Conservation (phyloP, 2,113 vertebrate species). For the Epinephelus lanceolatus region DNA sequence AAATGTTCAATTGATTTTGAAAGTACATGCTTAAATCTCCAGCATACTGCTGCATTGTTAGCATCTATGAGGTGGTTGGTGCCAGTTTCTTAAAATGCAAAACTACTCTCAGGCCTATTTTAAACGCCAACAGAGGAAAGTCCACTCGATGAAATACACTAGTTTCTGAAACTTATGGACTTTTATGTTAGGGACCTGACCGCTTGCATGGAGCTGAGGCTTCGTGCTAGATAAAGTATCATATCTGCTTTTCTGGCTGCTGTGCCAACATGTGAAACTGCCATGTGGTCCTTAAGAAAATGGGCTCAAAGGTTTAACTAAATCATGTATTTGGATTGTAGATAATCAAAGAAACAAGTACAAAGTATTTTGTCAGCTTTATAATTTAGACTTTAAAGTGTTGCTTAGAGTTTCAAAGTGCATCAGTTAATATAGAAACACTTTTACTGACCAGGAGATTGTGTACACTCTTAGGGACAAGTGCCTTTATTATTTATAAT, state of each 20-base stretch:
- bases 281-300: background rate
- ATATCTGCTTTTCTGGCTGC: constrained; percentile 1
- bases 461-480: background rate
- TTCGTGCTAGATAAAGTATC: background rate
- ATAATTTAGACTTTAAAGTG: constrained; percentile 2
- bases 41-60: background rate
- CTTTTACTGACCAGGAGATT: constrained; percentile 9
- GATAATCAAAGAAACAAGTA: background rate
- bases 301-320: background rate
- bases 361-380: constrained; percentile 3
- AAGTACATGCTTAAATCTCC: background rate
- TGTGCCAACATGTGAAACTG: background rate
- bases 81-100: background rate
- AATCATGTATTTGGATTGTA: background rate
- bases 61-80: background rate
- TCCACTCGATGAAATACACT: background rate
- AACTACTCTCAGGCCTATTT: background rate
- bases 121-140: background rate
- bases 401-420: background rate
- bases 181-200: background rate
- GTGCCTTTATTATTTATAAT: constrained; percentile 53
- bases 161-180: background rate
- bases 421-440: constrained; percentile 31
- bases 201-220: constrained; percentile 1
- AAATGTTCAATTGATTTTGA: background rate